Evolutionary conservation across 2,797 vertebrate genomes (phyloP).

Genomic region (Manis pentadactyla): DNA sequence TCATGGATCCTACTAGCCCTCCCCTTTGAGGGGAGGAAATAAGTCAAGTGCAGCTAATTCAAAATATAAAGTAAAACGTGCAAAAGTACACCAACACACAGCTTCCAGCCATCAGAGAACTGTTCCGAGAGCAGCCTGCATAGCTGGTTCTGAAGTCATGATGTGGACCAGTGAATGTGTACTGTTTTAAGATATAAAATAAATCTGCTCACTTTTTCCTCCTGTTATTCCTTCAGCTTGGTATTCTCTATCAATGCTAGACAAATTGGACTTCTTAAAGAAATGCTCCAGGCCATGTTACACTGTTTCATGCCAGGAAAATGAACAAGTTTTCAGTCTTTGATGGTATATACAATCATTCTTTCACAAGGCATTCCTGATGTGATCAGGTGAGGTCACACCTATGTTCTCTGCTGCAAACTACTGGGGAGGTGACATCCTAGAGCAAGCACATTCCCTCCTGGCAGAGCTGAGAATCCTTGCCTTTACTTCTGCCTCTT

Average conservation of each 20-base stretch:
- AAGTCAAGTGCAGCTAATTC: neutral
- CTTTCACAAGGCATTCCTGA: accelerated
- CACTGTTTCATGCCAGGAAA: neutral
- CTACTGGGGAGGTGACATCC: accelerated
- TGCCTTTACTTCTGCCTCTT: neutral
- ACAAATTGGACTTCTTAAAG: slow-evolving; percentile 68
- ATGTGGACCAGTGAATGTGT: neutral
- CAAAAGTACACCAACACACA: too few relatives aligned
- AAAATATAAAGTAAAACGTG: neutral
- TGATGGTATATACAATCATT: neutral
- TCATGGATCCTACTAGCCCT: too few relatives aligned
- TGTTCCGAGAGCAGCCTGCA: too few relatives aligned
- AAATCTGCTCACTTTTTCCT: slow-evolving; percentile 28
- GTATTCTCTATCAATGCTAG: slow-evolving; percentile 35
- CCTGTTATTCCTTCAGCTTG: slow-evolving; percentile 32
- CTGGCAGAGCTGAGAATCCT: neutral
- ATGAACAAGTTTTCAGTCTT: neutral
- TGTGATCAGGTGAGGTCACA: accelerated
- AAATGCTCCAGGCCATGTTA: neutral
- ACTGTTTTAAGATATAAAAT: neutral
- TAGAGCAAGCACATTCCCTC: neutral
- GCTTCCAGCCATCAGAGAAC: too few relatives aligned
- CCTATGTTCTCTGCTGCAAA: neutral
- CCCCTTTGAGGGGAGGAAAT: neutral
- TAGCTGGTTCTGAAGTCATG: neutral